Base-by-base conservation (phyloP, 1,140 invertebrate genomes). In the Steinernema feltiae region DNA sequence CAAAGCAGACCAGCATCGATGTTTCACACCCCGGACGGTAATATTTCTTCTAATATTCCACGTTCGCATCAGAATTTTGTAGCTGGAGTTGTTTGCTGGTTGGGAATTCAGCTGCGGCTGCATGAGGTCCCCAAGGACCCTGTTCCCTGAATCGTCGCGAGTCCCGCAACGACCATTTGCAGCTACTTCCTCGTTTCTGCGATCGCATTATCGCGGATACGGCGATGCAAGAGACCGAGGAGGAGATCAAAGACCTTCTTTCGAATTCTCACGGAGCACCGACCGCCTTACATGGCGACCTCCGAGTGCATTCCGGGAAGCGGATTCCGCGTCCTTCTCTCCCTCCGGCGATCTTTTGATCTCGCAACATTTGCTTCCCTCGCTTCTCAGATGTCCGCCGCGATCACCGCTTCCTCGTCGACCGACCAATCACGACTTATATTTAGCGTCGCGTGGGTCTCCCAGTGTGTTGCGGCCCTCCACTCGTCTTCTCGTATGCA, bases 161-260 rank as follows among this genome's bases (percentile, higher is more conserved):
- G n/a, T n/a, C 35, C 35, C 35, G 35, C 7, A 7, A 18, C 35
- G 35, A 41, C 7, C 7, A 18, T 41, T n/a, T n/a, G n/a, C n/a
- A n/a, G 41, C 53, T 21, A 63, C 53, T 63, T 63, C 53, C 53
- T 63, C 53, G 53, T 63, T 21, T 7, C 35, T 41, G 7, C 18
- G 53, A 63, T 63, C 24, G 53, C 53, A 63, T 63, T 63, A 63
- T 7, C 35, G 53, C 53, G 53, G 53, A 12, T 63, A n/a, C 53
- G 15, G 24, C 7, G 53, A 63, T 15, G 12, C 15, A 63, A 3
- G 12, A 7, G 53, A 63, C 53, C 53, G 53, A 15, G 7, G 53
- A 63, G 24, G 53, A 63, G 53, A 63, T 63, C 53, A 63, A 63
- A 63, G 53, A 63, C 53, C 53, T 27, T 27, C 15, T 7, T n/a